phyloP scores from a whole-genome alignment of 2,797 vertebrate genomes.

The Pantherophis alleghaniensis region DNA sequence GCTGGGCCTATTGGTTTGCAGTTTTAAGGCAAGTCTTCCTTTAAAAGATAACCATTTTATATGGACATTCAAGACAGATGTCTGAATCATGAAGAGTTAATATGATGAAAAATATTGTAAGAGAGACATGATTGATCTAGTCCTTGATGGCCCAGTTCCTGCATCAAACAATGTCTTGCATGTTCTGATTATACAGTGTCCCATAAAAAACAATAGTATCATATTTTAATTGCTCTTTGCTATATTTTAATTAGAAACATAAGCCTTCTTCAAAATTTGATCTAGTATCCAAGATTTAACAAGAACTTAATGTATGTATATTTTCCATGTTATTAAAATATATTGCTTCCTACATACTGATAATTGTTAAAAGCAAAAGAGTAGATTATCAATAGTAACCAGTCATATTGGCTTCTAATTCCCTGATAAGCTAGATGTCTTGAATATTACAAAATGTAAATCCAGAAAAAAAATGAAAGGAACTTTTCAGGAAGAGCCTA shows the following conservation, averaged over 20 bases:
- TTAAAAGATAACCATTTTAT: conserved; percentile 14
- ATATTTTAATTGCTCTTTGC: background rate
- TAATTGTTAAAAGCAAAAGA: background rate
- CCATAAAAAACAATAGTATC: background rate
- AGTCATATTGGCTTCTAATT: background rate
- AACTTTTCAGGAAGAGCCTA: background rate
- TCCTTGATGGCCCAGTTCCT: background rate
- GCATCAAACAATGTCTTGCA: background rate
- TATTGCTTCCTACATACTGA: background rate
- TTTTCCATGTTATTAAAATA: background rate
- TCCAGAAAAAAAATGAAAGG: background rate
- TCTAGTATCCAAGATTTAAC: background rate
- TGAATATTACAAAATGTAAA: background rate
- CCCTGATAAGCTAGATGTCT: background rate
- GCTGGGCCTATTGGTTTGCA: background rate
- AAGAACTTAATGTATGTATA: background rate
- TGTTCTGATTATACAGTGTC: background rate
- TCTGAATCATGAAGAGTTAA: background rate
- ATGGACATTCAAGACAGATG: background rate
- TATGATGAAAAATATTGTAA: background rate
- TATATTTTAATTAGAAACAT: background rate
- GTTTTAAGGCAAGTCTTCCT: background rate
- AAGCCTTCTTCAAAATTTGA: background rate
- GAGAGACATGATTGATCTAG: background rate
- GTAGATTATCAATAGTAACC: background rate